These are phyloP conservation scores for Chrysogorgia sp. DNA, from an alignment of 92 coral and sea anemone species.

Conservation along the genomic window DNA sequence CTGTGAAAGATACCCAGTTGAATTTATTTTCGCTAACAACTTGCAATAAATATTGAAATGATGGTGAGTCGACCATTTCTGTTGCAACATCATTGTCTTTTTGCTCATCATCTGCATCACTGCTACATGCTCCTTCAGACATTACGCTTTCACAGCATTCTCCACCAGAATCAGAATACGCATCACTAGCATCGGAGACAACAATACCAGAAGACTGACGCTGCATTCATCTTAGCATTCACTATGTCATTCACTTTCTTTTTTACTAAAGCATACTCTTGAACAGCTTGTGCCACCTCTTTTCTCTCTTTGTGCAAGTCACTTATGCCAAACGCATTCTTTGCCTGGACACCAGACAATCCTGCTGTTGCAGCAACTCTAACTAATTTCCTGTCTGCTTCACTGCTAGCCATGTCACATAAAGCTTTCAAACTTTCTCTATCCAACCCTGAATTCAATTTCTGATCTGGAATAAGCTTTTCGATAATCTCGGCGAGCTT, in stretches of 20 bases:
- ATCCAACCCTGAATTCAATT: constrained; percentile 28
- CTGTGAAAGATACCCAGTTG: constrained; percentile 63
- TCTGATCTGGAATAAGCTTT: constrained; percentile 36
- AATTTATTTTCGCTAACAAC: constrained; percentile 54
- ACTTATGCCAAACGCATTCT: constrained; percentile 56
- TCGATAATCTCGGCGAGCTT: constrained; percentile 50
- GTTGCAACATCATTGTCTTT: neutral
- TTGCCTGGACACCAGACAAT: constrained; percentile 52
- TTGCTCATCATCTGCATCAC: neutral
- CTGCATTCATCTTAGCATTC: constrained; percentile 46
- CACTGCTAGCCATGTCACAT: constrained; percentile 60
- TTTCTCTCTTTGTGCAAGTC: constrained; percentile 47
- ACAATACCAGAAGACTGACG: constrained; percentile 36
- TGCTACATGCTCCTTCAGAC: neutral
- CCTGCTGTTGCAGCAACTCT: constrained; percentile 49
- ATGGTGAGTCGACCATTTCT: constrained; percentile 10
- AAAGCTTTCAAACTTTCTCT: constrained; percentile 62
- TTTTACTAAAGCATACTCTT: constrained; percentile 48
- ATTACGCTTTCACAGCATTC: neutral
- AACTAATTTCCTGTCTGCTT: constrained; percentile 62
- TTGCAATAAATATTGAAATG: constrained; percentile 47
- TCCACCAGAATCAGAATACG: neutral
- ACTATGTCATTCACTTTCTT: constrained; percentile 56
- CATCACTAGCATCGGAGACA: constrained; percentile 49
- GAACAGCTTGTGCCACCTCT: constrained; percentile 52